A percentile compares a stretch with the other conserved stretches of the same genome.
These are phyloP conservation scores for Picus viridis DNA, from an alignment of 2,797 vertebrate species.

Conservation along the genomic window DNA sequence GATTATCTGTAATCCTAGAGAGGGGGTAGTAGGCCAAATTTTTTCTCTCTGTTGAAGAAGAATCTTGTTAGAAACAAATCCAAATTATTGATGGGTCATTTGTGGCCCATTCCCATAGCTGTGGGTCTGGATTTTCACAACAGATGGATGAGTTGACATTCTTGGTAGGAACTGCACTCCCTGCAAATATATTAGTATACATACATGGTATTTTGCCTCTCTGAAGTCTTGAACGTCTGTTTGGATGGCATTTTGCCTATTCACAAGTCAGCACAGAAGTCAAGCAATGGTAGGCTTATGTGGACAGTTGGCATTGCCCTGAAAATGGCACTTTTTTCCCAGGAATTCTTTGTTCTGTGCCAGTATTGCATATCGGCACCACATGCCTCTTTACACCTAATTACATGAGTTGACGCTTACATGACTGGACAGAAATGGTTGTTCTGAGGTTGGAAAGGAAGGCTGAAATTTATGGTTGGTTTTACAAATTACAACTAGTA, in stretches of 20 bases:
- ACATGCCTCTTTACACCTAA: constrained; percentile 51
- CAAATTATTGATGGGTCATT: constrained; percentile 43
- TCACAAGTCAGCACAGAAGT: constrained; percentile 25
- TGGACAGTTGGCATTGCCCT: constrained; percentile 3
- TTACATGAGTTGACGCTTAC: constrained; percentile 39
- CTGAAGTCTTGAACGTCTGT: constrained; percentile 28
- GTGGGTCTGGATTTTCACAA: background rate
- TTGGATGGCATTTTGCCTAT: constrained; percentile 61
- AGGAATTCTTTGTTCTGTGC: background rate
- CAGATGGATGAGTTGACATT: constrained; percentile 54
- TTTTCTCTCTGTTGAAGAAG: background rate
- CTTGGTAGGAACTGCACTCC: constrained; percentile 14
- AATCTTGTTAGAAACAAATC: constrained; percentile 37
- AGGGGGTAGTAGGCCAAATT: background rate
- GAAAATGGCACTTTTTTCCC: background rate
- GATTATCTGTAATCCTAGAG: background rate
- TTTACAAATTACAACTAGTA: background rate
- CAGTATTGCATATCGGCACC: constrained; percentile 25
- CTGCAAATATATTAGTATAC: constrained; percentile 12
- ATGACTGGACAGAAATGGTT: constrained; percentile 15
- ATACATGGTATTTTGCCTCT: constrained; percentile 39
- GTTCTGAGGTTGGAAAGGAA: background rate
- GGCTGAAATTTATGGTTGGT: background rate
- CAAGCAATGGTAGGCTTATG: constrained; percentile 20
- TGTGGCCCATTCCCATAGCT: constrained; percentile 22